A percentile compares a stretch with the other conserved stretches of the same genome.
These are phyloP conservation scores for Adelognathus sp. DNA, from an alignment of 2,888 invertebrate species.

Conservation along the genomic window DNA sequence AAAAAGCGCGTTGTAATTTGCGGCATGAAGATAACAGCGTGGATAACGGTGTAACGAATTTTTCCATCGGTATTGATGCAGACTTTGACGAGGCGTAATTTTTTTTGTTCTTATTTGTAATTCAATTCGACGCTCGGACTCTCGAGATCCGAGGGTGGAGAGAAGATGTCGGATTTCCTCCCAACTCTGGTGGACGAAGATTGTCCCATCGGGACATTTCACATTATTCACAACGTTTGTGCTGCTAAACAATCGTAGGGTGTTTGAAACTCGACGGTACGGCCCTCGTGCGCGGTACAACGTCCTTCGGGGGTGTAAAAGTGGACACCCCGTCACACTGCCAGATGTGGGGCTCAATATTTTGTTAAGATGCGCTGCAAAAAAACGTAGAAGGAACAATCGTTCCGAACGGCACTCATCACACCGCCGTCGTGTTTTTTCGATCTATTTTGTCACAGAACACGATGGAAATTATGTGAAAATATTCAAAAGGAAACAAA, in stretches of 20 bases:
- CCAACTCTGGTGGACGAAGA: constrained; percentile 49
- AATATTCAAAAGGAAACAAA: constrained; percentile 7
- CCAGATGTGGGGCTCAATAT: constrained; percentile 77
- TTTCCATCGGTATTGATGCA: constrained; percentile 71
- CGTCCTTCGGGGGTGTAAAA: constrained; percentile 33
- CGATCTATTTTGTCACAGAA: constrained; percentile 60
- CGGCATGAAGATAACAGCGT: constrained; percentile 73
- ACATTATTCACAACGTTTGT: constrained; percentile 57
- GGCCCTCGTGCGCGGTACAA: constrained; percentile 22
- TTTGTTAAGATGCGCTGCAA: constrained; percentile 69
- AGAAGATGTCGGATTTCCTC: constrained; percentile 39
- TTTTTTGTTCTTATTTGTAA: too few relatives aligned
- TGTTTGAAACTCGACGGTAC: constrained; percentile 5
- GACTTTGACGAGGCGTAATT: constrained; percentile 72
- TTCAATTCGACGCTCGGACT: constrained; percentile 48
- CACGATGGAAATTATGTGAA: constrained; percentile 1
- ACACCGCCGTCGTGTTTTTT: constrained; percentile 36
- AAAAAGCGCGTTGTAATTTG: constrained; percentile 57
- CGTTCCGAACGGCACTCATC: constrained; percentile 27
- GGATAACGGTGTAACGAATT: constrained; percentile 74
- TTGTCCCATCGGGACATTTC: constrained; percentile 61
- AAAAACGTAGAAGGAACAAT: constrained; percentile 72
- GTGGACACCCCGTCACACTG: constrained; percentile 72
- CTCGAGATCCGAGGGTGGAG: constrained; percentile 51
- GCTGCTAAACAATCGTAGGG: constrained; percentile 35